Evolutionary conservation across 2,888 invertebrate genomes (phyloP).

Genomic region (Anoplius nigerrimus): DNA sequence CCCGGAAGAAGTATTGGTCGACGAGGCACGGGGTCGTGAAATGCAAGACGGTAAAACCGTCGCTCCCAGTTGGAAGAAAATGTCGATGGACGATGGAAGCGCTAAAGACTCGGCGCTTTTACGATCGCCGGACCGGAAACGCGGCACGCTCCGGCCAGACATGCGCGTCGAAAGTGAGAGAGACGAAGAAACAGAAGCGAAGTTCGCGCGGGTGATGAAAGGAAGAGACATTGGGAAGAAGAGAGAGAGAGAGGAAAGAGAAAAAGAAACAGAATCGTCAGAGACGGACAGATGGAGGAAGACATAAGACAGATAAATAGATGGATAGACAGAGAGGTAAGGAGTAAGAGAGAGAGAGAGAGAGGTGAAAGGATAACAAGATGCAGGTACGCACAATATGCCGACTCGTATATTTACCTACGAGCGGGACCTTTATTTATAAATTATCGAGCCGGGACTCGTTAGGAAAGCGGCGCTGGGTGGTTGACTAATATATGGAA

Average conservation of each 20-base stretch:
- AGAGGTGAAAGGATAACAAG: neutral
- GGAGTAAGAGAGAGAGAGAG: neutral
- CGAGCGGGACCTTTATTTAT: slow-evolving; percentile 45
- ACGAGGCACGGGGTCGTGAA: too few species aligned
- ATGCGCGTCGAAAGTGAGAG: neutral
- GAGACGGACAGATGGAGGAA: neutral
- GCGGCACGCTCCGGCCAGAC: neutral
- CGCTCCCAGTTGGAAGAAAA: too few species aligned
- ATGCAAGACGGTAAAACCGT: too few species aligned
- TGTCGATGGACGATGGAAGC: too few species aligned
- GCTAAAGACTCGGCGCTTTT: neutral
- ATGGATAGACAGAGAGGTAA: neutral
- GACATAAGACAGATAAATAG: neutral
- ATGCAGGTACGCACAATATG: neutral
- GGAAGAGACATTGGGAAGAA: neutral
- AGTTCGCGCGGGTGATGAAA: too few species aligned
- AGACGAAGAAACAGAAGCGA: too few species aligned
- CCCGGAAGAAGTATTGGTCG: too few species aligned
- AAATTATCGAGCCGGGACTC: slow-evolving; percentile 54
- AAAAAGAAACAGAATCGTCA: neutral
- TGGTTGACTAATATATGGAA: slow-evolving; percentile 55
- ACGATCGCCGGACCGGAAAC: slow-evolving; percentile 1
- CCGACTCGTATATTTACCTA: slow-evolving; percentile 15
- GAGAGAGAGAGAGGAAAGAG: neutral
- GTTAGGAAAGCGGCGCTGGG: slow-evolving; percentile 37